Percentiles rank a stretch among this genome's conserved stretches.
phyloP scores from a whole-genome alignment of 2,113 vertebrate species.

The Plestiodon gilberti region DNA sequence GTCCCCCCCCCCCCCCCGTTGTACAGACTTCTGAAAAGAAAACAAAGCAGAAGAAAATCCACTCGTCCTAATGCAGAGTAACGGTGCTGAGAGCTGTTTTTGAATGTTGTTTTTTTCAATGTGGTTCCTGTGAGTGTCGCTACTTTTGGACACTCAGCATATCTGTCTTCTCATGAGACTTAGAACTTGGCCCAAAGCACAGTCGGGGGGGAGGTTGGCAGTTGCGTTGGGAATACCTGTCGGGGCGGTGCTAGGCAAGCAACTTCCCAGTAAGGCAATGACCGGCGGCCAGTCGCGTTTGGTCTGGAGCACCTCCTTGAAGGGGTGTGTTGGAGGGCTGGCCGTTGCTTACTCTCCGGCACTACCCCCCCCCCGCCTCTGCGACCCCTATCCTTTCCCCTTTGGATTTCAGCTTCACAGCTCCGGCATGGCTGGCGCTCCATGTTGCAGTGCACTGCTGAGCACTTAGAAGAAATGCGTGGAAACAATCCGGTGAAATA shows the following conservation, averaged over 20 bases:
- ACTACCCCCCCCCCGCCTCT: neutral
- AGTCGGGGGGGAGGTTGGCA: no score
- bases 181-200: neutral
- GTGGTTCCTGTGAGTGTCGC: neutral
- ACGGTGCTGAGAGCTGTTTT: neutral
- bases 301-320: neutral
- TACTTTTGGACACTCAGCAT: neutral
- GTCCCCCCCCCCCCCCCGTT: neutral
- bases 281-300: neutral
- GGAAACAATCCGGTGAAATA: slow-evolving; percentile 1
- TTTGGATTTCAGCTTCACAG: neutral
- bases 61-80: neutral
- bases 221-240: neutral
- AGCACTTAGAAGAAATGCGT: neutral
- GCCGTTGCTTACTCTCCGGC: neutral
- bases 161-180: slow-evolving; percentile 13
- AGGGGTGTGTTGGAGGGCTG: neutral
- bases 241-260: neutral
- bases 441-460: slow-evolving; percentile 51
- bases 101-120: neutral
- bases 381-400: neutral
- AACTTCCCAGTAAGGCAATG: neutral
- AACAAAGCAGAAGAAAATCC: neutral
- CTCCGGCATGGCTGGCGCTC: neutral
- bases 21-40: slow-evolving; percentile 4